Evolutionary conservation across 1,140 invertebrate genomes (phyloP), one percentile per base, ranked within the genome.

Genomic region (Habropoda laboriosa): DNA sequence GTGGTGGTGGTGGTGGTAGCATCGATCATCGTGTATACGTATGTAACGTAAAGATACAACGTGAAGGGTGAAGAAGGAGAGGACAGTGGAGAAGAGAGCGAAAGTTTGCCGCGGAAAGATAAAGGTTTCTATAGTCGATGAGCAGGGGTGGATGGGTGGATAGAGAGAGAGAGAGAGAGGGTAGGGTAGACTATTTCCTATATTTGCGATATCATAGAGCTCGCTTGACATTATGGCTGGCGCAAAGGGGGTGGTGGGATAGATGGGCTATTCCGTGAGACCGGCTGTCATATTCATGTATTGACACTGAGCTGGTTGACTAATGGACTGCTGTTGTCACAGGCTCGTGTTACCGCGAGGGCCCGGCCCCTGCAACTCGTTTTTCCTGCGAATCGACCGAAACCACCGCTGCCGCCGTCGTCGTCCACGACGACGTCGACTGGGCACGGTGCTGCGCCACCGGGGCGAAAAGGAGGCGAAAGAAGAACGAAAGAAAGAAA

Each of bases 291-390:
- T 90, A 93, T 92, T 93, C 91, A 93, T 92, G 89, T 93, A 93
- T 93, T 93, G 92, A 92, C 91, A 92, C 87, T 86, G 86, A 92
- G 89, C 89, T 89, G 90, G 86, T 93, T 93, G 92, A 93, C 92
- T 93, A 93, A 93, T 93, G 92, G 92, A 93, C 92, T 90, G 87
- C 88, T 92, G 91, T 93, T 93, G 90, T 93, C 90, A 87, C 86
- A 93, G 81, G 86, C 87, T 93, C 92, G 87, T 88, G 88, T 93
- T 93, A 92, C 90, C 82, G 84, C 85, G 81, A 87, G 87, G 89
- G 89, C 87, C 89, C 79, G 86, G 85, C 87, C 89, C 86, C 79
- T 82, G 78, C 87, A 82, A 88, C 85, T 86, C 81, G 80, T 86
- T 89, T 88, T 89, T 88, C 87, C 88, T 85, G 85, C 88, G 87